These are phyloP conservation scores for Mormoops blainvillei DNA, from an alignment of 2,113 vertebrate genomes.

Conservation along the genomic window DNA sequence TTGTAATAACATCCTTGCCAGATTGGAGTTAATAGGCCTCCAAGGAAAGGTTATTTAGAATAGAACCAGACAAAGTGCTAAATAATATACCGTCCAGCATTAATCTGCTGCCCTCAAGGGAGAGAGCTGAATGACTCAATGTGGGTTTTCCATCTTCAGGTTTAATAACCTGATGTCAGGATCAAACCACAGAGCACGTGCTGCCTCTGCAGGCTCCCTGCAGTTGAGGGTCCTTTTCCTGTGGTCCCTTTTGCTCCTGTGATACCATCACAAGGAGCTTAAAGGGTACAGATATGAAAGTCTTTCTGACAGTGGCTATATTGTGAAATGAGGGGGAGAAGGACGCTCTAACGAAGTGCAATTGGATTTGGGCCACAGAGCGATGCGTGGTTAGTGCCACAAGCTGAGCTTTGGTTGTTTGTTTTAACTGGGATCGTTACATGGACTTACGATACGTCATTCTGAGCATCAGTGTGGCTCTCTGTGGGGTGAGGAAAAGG, in stretches of 20 bases:
- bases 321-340: neutral
- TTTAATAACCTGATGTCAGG: neutral
- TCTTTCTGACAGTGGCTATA: neutral
- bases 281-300: neutral
- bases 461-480: neutral
- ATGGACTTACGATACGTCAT: no score
- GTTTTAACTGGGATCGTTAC: neutral
- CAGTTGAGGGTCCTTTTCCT: neutral
- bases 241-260: fast-evolving
- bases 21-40: slow-evolving; percentile 39
- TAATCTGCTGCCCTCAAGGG: neutral
- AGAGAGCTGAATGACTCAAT: neutral
- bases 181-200: neutral
- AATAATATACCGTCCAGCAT: slow-evolving; percentile 14
- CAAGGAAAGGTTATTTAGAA: slow-evolving; percentile 16
- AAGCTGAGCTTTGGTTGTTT: neutral
- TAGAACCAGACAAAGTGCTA: slow-evolving; percentile 2
- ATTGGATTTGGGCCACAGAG: neutral
- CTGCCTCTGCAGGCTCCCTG: neutral
- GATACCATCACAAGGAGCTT: neutral
- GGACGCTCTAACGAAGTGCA: neutral
- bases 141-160: slow-evolving; percentile 10
- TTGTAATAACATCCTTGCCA: slow-evolving; percentile 25
- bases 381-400: neutral
- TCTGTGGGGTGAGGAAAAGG: neutral